Base-by-base conservation (phyloP, 1,140 invertebrate species). In the Ceratina australensis region DNA sequence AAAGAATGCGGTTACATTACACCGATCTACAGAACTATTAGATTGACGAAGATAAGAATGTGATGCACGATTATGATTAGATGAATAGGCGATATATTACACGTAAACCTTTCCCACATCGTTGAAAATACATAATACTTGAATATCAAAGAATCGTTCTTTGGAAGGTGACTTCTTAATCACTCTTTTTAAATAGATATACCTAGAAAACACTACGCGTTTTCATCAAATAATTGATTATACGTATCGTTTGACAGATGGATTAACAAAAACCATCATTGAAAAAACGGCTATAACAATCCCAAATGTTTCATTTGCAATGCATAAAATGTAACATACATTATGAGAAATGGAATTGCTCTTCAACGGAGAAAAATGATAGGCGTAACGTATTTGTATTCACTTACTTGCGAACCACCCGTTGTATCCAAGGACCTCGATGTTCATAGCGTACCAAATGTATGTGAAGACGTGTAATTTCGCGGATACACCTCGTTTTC, bases 401-500 rank as follows among this genome's bases (percentile, higher is more conserved):
- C 33, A 85, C 83, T 85, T 74, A 85, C 83, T 85, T 81, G 26
- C 61, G 22, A 71, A 85, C 56, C 71, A 83, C 50, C 65, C 73
- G 82, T 80, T 85, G 60, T 50, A 73, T 69, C 66, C 68, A 52
- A 60, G 68, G 57, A 84, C 56, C 71, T 80, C 57, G 73, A 81
- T 78, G 65, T 78, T 85, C 79, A 85, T 82, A 85, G 69, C 75
- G 56, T 64, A 81, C 69, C 74, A 64, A 59, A 60, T 78, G 60
- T 57, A 67, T 24, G 64, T 67, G 59, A 52, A 78, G 50, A 73
- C 54, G 54, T 72, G 50, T 56, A 83, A 83, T 79, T 75, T 79
- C 56, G 66, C 64, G 33, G 78, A 74, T 68, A 81, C 64, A 61
- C 69, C 66, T 50, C 24, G 50, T 15, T 20, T 26, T 24, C 50